Base-by-base conservation (phyloP, 2,113 vertebrate species). In the Oostethus manadensis region DNA sequence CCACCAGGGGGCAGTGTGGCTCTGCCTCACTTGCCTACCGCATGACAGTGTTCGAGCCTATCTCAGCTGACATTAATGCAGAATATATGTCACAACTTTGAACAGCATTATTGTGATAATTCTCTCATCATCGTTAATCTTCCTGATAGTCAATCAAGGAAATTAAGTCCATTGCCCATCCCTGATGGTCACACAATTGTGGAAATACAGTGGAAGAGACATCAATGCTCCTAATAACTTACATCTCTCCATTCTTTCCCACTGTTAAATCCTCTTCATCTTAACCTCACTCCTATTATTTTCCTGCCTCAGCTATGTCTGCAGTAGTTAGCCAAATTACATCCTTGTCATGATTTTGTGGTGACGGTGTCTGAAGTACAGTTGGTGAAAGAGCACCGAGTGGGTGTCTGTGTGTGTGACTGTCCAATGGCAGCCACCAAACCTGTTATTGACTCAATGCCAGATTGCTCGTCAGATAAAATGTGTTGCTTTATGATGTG, bases 341-440 rank as follows among this genome's bases (percentile, higher is more conserved):
- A 79, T 78, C 73, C 67, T 77, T 68, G 73, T 69, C 71, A 70
- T 71, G 78, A 79, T 76, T 72, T 77, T 73, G 50, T 63, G 73
- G 74, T 76, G 67, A 76, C 77, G 70, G 80, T 78, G 75, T 84
- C 81, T 35, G 29, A 78, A 80, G 81, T 72, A 81, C n/a, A n/a
- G n/a, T n/a, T n/a, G 74, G 79, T 79, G 68, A 66, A 59, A 78
- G 74, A 70, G 77, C 56, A 60, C 49, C 56, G 60, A 48, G 56
- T 40, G 60, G 23, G 18, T 65, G 62, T 26, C 53, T 66, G 64
- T 67, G 57, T 74, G 65, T 81, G 64, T 68, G 69, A 73, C 47
- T 54, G 61, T 73, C 78, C 76, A 85, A 81, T 75, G 73, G 65
- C 58, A 54, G 55, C 53, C 62, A 70, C 64, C 57, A 60, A 68